Evolutionary conservation across 2,797 vertebrate species (phyloP), one percentile per base, ranked within the genome.

Genomic region (Notoglanidium macrostoma): DNA sequence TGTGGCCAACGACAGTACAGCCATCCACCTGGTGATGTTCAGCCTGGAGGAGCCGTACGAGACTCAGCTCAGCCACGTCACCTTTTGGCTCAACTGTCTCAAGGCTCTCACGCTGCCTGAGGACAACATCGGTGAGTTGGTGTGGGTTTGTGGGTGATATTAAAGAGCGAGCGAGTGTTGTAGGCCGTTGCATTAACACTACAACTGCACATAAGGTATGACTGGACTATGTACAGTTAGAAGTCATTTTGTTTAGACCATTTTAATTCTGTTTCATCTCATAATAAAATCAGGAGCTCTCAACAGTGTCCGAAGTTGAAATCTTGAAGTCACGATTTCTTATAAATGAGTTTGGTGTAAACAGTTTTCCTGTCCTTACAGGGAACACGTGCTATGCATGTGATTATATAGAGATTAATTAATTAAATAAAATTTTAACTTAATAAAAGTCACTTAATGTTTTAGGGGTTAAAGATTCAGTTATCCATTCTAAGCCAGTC

Each of bases 21-120:
- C 98, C 2, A 93, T 99, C 93, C 98, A 99, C 85, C 44, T 98
- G 93, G 96, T 99, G 0, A 94, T 97, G 80, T 99, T 99, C 93
- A 99, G 96, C 91, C 96, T 99, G 1, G 98, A 99, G 94, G 98
- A 99, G 89, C 97, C 98, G 49, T 99, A 98, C 2, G 98, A 99
- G 93, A 98, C 97, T 80, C 98, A 99, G 91, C 94, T 99, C 92
- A 96, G 97, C 83, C 98, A 99, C 96, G 95, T 98, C 93, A 97
- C 97, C 90, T 99, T 98, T 95, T 99, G 98, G 98, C 97, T 99
- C 76, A 98, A 96, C 95, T 96, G 97, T 91, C 95, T 99, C 87
- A 99, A 99, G 91, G 97, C 97, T 0, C 94, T 99, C 85, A 96
- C 95, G 2, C 95, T 97, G 6, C 96, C 97, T 0, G 97, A 97